Conservation (phyloP, 2,797 vertebrate species). For the Eupleurogrammus muticus region DNA sequence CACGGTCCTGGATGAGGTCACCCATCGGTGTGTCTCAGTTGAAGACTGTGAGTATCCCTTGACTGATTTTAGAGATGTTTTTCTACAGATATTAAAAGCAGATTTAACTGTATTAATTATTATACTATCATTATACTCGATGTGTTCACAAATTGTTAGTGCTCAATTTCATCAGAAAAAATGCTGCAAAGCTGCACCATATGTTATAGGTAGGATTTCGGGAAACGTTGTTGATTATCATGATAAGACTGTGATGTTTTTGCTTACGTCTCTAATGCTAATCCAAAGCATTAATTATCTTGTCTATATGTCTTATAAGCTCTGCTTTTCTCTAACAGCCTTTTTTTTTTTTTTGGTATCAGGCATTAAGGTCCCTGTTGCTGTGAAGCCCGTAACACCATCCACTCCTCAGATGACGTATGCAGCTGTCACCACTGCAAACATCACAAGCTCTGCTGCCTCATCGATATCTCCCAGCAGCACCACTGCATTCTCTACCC, state of each 20-base stretch:
- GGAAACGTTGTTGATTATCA: too few species aligned
- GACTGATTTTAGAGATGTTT: neutral
- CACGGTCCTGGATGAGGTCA: slow-evolving; percentile 95
- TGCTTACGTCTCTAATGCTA: neutral
- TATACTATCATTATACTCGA: too few species aligned
- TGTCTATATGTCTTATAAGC: slow-evolving; percentile 20
- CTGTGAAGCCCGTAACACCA: slow-evolving; percentile 57
- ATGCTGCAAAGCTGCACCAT: too few species aligned
- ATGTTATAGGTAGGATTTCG: too few species aligned
- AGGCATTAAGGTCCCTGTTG: slow-evolving; percentile 88
- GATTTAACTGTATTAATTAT: too few species aligned
- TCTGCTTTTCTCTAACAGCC: slow-evolving; percentile 50
- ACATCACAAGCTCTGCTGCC: slow-evolving; percentile 37
- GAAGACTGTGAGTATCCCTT: slow-evolving; percentile 90
- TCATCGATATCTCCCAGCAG: slow-evolving; percentile 34
- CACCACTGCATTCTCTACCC: slow-evolving; percentile 10
- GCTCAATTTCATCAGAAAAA: too few species aligned
- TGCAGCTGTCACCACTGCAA: slow-evolving; percentile 59
- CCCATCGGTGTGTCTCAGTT: slow-evolving; percentile 91
- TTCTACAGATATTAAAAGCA: too few species aligned
- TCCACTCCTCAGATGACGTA: slow-evolving; percentile 53
- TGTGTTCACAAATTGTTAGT: too few species aligned
- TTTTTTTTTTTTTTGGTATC: slow-evolving; percentile 62
- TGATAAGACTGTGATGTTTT: too few species aligned
- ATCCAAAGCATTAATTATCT: neutral